Evolutionary conservation across 2,113 vertebrate species (phyloP), one percentile per base, ranked within the genome.

Genomic region (Tupaia tana): DNA sequence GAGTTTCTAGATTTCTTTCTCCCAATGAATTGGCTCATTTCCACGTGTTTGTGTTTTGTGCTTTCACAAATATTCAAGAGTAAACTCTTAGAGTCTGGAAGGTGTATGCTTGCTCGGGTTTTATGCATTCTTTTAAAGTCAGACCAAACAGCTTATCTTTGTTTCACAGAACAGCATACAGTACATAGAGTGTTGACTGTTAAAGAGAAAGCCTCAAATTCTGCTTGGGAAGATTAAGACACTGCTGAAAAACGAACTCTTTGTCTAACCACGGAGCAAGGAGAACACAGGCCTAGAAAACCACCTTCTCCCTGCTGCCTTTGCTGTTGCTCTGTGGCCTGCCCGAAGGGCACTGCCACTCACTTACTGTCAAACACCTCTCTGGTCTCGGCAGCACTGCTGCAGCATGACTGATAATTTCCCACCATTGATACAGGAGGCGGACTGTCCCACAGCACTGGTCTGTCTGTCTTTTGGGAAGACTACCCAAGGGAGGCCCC

Each of bases 61-160:
- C 69, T 91, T 86, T 86, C 78, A 96, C 34, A 89, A 31, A 92
- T 69, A 16, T 95, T 94, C 52, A 86, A 85, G 93, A 87, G 61
- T 96, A 66, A 93, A 94, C 85, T 83, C 92, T 95, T 88, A 73
- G 54, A 56, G 56, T 80, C 27, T 94, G 27, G 27, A 97, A 97
- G 91, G 83, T 96, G 81, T 96, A 12, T 83, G 91, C 86, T 96
- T 74, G 88, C 89, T 96, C 13, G 25, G 89, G 93, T 94, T 96
- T 83, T 94, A 43, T n/a, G 71, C 64, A 92, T 97, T 95, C 89
- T 94, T 98, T 94, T 97, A 63, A 87, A 97, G 96, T 97, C 92
- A 93, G 90, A 97, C 96, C 97, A 94, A 95, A 3, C 54, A 91
- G 97, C 96, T 99, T 98, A 98, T 98, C 97, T 98, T 98, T 97